Base-by-base conservation (phyloP, 2,113 vertebrate species). In the Erythrolamprus reginae region DNA sequence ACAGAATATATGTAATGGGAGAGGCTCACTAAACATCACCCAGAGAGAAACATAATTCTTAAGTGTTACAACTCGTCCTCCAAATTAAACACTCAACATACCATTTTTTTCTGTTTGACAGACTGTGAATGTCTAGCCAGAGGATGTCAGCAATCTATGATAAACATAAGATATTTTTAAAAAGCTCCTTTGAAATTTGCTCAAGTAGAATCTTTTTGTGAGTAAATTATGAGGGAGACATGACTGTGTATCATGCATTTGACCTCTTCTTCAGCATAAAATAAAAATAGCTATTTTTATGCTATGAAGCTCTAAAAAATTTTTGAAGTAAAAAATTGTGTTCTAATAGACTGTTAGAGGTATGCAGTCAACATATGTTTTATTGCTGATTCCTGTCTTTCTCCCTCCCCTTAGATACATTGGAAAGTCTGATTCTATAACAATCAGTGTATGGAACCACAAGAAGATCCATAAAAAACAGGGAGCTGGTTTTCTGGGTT, bases 401-500 rank as follows among this genome's bases (percentile, higher is more conserved):
- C 96, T 96, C 0, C 7, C 87, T 10, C 23, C 28, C 23, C 5
- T 33, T 33, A 99, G 99, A 92, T 99, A 99, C 88, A 99, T 99
- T 82, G 99, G 99, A 86, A 99, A 99, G 93, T 99, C 99, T 0
- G 99, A 99, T 95, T 99, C 99, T 28, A 99, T 99, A 97, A 99
- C 99, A 0, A 99, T 99, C 97, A 99, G 99, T 0, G 98, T 99
- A 82, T 99, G 99, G 99, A 99, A 99, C 96, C 98, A 99, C 96
- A 99, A 99, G 97, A 99, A 99, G 97, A 99, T 99, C 90, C 99
- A 99, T 96, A 99, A 99, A 98, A 99, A 99, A 95, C 99, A 99
- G 96, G 99, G 99, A 86, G 99, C 99, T 38, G 99, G 99, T 19
- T 99, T 99, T 97, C 98, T 99, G 94, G 99, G 99, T 94, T 99